phyloP scores from a whole-genome alignment of 2,797 vertebrate genomes.

The Odontamblyopus rebecca region DNA sequence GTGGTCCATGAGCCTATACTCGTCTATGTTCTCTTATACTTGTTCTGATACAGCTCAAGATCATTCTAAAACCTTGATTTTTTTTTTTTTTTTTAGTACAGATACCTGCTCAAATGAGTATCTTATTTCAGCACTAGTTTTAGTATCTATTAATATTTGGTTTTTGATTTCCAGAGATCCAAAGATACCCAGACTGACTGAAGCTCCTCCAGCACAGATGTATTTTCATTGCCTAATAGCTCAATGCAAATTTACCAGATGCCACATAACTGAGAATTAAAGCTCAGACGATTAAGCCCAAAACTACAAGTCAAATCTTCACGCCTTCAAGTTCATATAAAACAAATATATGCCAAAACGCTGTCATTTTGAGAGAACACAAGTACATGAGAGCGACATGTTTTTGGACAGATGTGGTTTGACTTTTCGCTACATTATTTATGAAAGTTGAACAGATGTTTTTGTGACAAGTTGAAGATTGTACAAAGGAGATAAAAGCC shows the following conservation, averaged over 20 bases:
- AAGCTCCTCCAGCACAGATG: not conserved
- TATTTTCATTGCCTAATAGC: not conserved
- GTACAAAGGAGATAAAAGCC: not conserved
- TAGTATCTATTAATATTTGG: too few relatives aligned
- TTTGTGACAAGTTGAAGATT: not conserved
- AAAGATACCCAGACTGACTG: not conserved
- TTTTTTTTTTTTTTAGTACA: too few relatives aligned
- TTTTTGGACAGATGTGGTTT: slow-evolving; percentile 1
- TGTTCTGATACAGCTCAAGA: too few relatives aligned
- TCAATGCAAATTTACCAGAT: slow-evolving; percentile 3
- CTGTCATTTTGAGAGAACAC: too few relatives aligned
- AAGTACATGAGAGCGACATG: not conserved
- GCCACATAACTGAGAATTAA: not conserved
- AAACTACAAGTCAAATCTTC: not conserved
- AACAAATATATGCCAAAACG: not conserved
- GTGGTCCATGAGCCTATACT: too few relatives aligned
- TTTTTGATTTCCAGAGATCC: not conserved
- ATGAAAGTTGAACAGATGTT: not conserved
- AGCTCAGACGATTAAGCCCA: not conserved
- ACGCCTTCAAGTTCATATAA: not conserved
- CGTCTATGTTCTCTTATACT: too few relatives aligned
- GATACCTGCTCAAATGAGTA: too few relatives aligned
- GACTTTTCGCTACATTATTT: not conserved
- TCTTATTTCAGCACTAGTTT: too few relatives aligned
- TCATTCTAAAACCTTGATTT: too few relatives aligned